Percentiles rank a stretch among this genome's conserved stretches.
Evolutionary conservation across 2,888 invertebrate genomes (phyloP).

Genomic region (Andrena camellia): DNA sequence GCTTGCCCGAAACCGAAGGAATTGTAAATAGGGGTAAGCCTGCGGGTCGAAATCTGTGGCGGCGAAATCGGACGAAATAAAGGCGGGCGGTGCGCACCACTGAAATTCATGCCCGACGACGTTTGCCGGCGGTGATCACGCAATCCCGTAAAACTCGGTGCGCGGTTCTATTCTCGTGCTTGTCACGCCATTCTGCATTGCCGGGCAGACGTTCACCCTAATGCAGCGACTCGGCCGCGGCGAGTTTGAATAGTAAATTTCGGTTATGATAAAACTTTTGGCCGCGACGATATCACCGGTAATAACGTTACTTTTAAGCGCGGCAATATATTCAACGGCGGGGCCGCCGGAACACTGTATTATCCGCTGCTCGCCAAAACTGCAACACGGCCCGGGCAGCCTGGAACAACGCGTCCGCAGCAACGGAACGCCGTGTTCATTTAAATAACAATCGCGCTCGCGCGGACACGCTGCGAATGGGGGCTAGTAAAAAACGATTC

Average conservation of each 20-base stretch:
- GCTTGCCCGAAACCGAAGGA: background rate
- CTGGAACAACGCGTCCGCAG: background rate
- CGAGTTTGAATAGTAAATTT: constrained; percentile 73
- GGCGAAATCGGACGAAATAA: constrained; percentile 64
- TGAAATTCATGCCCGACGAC: constrained; percentile 79
- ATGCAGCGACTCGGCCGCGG: constrained; percentile 64
- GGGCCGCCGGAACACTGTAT: constrained; percentile 43
- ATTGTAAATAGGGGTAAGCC: background rate
- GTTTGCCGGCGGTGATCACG: constrained; percentile 78
- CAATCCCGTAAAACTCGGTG: constrained; percentile 80
- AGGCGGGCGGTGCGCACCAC: constrained; percentile 65
- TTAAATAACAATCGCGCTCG: constrained; percentile 51
- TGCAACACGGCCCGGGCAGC: background rate
- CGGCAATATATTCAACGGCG: constrained; percentile 43
- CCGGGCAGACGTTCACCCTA: constrained; percentile 81
- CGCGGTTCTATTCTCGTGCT: constrained; percentile 81
- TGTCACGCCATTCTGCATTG: constrained; percentile 83
- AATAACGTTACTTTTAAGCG: constrained; percentile 64
- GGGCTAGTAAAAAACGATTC: background rate
- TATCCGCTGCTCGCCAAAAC: constrained; percentile 41
- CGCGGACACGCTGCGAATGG: background rate
- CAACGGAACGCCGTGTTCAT: constrained; percentile 14
- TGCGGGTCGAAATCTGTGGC: constrained; percentile 56
- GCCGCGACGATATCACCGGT: constrained; percentile 56
- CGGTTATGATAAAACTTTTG: constrained; percentile 68